Evolutionary conservation across 2,113 vertebrate species (phyloP).

Genomic region (Ia io): DNA sequence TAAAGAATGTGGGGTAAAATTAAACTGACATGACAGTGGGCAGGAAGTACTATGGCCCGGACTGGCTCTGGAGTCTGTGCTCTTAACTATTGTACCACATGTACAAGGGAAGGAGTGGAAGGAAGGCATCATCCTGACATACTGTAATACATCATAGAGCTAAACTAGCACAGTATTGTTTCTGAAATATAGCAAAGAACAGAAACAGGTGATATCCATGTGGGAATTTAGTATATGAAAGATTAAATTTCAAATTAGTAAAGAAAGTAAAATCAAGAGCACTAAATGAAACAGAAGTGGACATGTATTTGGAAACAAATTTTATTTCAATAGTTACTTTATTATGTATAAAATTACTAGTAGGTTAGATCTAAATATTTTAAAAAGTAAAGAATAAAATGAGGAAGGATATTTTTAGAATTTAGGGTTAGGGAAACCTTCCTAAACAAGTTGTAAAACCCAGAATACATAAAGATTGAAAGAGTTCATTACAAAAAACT

Average conservation of each 20-base stretch:
- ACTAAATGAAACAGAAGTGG: not conserved
- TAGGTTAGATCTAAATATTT: not conserved
- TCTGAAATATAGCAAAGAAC: not conserved
- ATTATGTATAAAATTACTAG: not conserved
- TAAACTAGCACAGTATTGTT: not conserved
- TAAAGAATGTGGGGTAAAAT: not conserved
- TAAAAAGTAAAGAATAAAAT: conserved; percentile 30
- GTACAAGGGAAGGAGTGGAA: not conserved
- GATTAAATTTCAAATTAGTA: not conserved
- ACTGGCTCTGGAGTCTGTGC: not conserved
- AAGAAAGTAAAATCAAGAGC: not conserved
- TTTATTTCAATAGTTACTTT: not conserved
- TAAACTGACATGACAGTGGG: not conserved
- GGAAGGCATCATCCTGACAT: not conserved
- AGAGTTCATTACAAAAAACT: not conserved
- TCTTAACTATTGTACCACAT: not conserved
- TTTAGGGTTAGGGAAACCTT: not conserved
- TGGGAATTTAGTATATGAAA: not conserved
- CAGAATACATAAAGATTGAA: not conserved
- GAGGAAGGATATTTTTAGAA: not conserved
- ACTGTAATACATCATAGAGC: not conserved
- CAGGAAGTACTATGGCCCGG: not conserved
- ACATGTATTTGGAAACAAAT: not conserved
- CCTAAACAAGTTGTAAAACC: not conserved
- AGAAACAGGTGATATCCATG: not conserved